Conservation (phyloP, 2,113 vertebrate genomes). For the Azemiops feae region DNA sequence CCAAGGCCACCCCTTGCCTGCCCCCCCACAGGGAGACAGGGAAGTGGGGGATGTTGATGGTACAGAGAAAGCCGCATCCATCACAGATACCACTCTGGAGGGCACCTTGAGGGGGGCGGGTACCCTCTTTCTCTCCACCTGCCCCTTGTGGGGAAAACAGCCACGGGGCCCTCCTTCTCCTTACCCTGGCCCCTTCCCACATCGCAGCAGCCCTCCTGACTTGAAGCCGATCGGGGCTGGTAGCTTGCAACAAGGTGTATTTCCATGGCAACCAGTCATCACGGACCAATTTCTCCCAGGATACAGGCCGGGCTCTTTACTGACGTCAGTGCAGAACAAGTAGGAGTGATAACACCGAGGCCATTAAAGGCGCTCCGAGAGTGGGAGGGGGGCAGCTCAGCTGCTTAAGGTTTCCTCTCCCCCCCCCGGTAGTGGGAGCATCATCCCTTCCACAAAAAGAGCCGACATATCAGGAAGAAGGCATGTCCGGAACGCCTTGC, state of each 20-base stretch:
- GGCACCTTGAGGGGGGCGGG: neutral
- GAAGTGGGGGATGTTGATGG: neutral
- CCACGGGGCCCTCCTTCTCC: fast-evolving
- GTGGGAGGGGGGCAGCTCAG: neutral
- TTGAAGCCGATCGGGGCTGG: constrained; percentile 46
- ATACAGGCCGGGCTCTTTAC: constrained; percentile 70
- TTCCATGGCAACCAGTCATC: constrained; percentile 91
- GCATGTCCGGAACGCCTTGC: too few species aligned
- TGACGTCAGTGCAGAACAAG: constrained; percentile 74
- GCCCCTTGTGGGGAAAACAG: neutral
- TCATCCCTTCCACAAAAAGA: neutral
- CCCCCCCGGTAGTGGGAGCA: neutral
- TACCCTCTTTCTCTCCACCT: neutral
- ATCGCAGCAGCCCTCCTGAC: constrained; percentile 34
- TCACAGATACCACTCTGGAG: neutral
- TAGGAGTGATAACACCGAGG: neutral
- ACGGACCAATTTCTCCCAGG: constrained; percentile 82
- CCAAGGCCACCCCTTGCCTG: neutral
- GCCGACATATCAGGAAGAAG: neutral
- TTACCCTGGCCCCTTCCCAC: constrained; percentile 12
- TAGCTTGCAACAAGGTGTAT: constrained; percentile 78
- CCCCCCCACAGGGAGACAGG: neutral
- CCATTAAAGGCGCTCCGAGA: fast-evolving
- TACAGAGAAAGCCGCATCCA: neutral
- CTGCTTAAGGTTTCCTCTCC: neutral